These are phyloP conservation scores for Piezodorus guildinii DNA, from an alignment of 1,140 invertebrate genomes.

Conservation along the genomic window DNA sequence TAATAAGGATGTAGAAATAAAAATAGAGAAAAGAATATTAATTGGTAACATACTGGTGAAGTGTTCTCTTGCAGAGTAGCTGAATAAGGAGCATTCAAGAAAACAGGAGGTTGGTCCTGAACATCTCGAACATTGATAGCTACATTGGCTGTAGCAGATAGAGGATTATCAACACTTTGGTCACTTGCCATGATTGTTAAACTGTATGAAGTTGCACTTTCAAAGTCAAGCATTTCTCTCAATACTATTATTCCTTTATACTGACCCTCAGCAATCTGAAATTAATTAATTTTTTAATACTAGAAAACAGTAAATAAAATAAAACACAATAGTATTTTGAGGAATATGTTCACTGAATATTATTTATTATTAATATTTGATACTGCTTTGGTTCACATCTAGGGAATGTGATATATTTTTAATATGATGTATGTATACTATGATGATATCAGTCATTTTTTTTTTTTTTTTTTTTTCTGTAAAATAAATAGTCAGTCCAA, in stretches of 20 bases:
- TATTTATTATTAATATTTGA: too few species aligned
- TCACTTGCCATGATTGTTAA: conserved; percentile 55
- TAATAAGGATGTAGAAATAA: neutral
- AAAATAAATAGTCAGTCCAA: too few species aligned
- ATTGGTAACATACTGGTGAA: conserved; percentile 36
- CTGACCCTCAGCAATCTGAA: conserved; percentile 50
- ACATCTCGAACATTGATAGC: conserved; percentile 61
- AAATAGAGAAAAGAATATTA: neutral
- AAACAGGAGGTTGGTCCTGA: conserved; percentile 68
- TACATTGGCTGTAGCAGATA: conserved; percentile 55
- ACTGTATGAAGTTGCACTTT: conserved; percentile 56
- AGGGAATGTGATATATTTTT: too few species aligned
- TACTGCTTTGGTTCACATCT: too few species aligned
- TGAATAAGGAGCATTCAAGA: conserved; percentile 65
- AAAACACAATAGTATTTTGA: too few species aligned
- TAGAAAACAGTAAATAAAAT: too few species aligned
- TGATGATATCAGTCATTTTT: too few species aligned
- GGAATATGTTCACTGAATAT: too few species aligned
- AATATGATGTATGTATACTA: too few species aligned
- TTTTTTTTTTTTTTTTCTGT: too few species aligned
- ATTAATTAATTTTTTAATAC: neutral
- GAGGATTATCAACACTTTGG: conserved; percentile 40
- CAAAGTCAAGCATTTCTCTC: conserved; percentile 54
- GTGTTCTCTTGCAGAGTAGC: conserved; percentile 63
- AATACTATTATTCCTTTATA: conserved; percentile 55